Evolutionary conservation across 2,113 vertebrate genomes (phyloP), one percentile per base, ranked within the genome.

Genomic region (Merops nubicus): DNA sequence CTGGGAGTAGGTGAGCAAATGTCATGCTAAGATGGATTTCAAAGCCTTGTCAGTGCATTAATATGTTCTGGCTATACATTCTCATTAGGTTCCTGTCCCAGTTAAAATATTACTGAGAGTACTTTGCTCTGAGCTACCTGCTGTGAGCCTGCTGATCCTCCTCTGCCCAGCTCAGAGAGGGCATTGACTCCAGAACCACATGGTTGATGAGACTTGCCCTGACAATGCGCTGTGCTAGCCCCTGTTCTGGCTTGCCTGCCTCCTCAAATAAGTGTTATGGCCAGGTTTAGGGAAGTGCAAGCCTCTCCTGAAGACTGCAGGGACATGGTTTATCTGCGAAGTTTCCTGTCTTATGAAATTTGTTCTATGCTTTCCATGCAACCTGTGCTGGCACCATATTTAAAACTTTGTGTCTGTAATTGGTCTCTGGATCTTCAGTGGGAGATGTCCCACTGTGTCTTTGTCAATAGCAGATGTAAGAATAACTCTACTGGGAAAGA

Each of bases 21-120:
- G 54, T 65, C 67, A 57, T 3, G 33, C 17, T 68, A 73, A 80
- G 50, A 47, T 76, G 51, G 45, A 91, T 90, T 94, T 94, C 65
- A 56, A 59, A 85, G 74, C 5, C 51, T 89, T 77, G 75, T 72
- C 74, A 53, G 62, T 60, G 31, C 33, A 34, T 53, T 90, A 51
- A 7, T 69, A 22, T 64, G 50, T 77, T 76, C 45, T 92, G 67
- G 54, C 75, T 48, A n/a, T 21, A 31, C n/a, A n/a, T 90, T 91
- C 48, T 90, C 79, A 57, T 73, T 80, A 83, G 83, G 79, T 4
- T 2, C 6, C 12, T 20, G 13, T 72, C 48, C 34, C 69, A 48
- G 7, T 54, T 81, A 45, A 67, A 89, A 50, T 15, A 21, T 84
- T 63, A 31, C 42, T 59, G 64, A 29, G 60, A 57, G 33, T 21